Conservation (phyloP, 2,113 vertebrate species). For the Pollimyrus isidori region DNA sequence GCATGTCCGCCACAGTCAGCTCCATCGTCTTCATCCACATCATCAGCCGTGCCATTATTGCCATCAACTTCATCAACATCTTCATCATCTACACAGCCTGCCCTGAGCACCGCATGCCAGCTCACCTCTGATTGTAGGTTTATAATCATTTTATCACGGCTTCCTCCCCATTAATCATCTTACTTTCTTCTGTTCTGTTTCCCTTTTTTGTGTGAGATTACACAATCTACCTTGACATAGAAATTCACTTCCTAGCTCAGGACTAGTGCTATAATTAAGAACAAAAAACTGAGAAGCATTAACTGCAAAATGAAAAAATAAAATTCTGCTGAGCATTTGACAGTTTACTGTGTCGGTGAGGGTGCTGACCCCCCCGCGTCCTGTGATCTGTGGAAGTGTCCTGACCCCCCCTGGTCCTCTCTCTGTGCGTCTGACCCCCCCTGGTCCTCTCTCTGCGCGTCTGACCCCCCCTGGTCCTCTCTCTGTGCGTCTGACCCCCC, state of each 20-base stretch:
- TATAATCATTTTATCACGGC: not conserved
- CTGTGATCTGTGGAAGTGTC: not conserved
- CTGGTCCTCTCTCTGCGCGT: not conserved
- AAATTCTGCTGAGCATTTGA: not conserved
- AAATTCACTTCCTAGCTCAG: not conserved
- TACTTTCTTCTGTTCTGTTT: not conserved
- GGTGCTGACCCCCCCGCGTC: not conserved
- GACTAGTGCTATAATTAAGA: not conserved
- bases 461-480: not conserved
- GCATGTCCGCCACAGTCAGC: slow-evolving; percentile 38
- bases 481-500: too few species aligned
- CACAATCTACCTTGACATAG: not conserved
- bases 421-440: too few species aligned
- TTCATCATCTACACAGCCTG: slow-evolving; percentile 40
- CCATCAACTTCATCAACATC: slow-evolving; percentile 33
- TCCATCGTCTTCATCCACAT: slow-evolving; percentile 29
- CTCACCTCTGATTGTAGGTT: slow-evolving; percentile 59
- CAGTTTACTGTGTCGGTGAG: not conserved
- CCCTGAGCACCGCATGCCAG: slow-evolving; percentile 64
- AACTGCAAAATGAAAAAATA: not conserved
- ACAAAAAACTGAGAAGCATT: not conserved
- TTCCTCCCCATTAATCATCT: too few species aligned
- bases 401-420: not conserved
- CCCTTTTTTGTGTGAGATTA: not conserved
- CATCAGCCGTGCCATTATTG: slow-evolving; percentile 42